These are phyloP conservation scores for Trichosurus vulpecula DNA, from an alignment of 2,797 vertebrate species.

Conservation along the genomic window DNA sequence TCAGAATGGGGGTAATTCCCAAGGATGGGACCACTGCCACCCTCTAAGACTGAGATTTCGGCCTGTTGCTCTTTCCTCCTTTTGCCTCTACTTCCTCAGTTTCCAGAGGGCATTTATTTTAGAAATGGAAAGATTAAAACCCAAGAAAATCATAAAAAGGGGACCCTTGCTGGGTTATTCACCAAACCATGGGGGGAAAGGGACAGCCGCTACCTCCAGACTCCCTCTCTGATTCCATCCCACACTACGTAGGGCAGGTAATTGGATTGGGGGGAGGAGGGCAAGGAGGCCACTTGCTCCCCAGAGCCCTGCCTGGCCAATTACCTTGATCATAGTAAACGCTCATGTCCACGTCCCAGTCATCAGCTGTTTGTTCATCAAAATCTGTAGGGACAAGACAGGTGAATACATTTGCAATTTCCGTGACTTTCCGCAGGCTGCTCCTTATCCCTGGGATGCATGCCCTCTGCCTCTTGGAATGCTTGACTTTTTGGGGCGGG, in stretches of 20 bases:
- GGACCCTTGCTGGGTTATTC: neutral
- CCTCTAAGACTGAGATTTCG: neutral
- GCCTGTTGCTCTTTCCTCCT: neutral
- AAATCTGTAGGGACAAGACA: constrained; percentile 89
- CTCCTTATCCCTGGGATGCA: neutral
- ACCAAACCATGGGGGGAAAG: neutral
- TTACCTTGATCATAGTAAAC: constrained; percentile 96
- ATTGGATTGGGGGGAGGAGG: neutral
- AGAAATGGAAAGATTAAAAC: neutral
- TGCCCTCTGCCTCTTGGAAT: neutral
- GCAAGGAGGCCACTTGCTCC: neutral
- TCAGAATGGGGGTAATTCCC: neutral
- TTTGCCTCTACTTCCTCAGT: neutral
- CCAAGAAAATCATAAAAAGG: neutral
- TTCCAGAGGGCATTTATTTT: neutral
- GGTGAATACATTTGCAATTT: neutral
- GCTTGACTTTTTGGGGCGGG: neutral
- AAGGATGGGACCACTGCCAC: neutral
- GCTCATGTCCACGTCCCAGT: constrained; percentile 99
- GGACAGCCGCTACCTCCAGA: neutral
- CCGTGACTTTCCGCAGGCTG: neutral
- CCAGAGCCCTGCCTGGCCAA: neutral
- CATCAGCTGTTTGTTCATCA: constrained; percentile 95
- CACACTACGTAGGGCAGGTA: constrained; percentile 9
- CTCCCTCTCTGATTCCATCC: neutral